These are phyloP conservation scores for Champsocephalus gunnari DNA, from an alignment of 2,797 vertebrate species.

Conservation along the genomic window DNA sequence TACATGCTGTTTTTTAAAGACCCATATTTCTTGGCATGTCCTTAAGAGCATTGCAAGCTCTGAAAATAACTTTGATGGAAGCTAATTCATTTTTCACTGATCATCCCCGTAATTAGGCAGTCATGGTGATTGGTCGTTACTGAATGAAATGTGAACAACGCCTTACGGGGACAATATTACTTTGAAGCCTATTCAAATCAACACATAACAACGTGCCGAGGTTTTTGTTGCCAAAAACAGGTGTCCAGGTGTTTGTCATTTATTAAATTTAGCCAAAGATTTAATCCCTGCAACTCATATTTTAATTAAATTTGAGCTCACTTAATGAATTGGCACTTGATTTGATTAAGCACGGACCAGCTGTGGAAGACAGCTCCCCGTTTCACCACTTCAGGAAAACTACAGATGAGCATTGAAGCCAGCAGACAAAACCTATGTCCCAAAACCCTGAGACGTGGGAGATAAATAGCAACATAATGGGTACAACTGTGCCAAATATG, in stretches of 20 bases:
- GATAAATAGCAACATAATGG: constrained; percentile 68
- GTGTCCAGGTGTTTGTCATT: constrained; percentile 84
- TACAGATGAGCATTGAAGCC: constrained; percentile 49
- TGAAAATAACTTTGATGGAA: constrained; percentile 68
- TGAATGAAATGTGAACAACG: constrained; percentile 64
- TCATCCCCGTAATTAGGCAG: constrained; percentile 78
- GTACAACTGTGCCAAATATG: constrained; percentile 65
- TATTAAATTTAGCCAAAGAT: constrained; percentile 80
- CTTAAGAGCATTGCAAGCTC: constrained; percentile 57
- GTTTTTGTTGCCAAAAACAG: constrained; percentile 72
- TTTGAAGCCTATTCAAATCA: constrained; percentile 71
- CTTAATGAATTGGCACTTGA: constrained; percentile 83
- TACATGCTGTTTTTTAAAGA: constrained; percentile 46
- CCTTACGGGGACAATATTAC: constrained; percentile 66
- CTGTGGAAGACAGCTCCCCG: constrained; percentile 70
- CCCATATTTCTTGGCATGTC: constrained; percentile 38
- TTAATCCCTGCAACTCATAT: constrained; percentile 76
- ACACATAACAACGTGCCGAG: constrained; percentile 62
- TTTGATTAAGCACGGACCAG: constrained; percentile 81
- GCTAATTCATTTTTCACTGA: constrained; percentile 74
- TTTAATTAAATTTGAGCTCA: constrained; percentile 82
- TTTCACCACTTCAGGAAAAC: constrained; percentile 65
- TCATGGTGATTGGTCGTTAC: constrained; percentile 67
- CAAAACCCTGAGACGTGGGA: constrained; percentile 52
- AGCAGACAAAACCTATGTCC: constrained; percentile 43